These are phyloP conservation scores for Temnothorax curvispinosus DNA, from an alignment of 1,140 invertebrate species.

Conservation along the genomic window DNA sequence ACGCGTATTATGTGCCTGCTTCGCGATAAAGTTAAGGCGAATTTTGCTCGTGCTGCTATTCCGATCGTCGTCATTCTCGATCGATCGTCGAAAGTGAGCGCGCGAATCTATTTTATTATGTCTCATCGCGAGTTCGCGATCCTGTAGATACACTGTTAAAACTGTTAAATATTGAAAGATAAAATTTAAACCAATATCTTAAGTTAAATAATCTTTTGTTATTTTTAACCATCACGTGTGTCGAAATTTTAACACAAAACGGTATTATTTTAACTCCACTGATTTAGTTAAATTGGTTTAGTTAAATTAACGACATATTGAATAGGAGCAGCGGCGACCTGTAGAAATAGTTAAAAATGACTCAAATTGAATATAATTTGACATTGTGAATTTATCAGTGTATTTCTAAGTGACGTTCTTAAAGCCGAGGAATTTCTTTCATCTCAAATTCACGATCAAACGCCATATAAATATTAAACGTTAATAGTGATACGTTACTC, in stretches of 20 bases:
- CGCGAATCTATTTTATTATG: neutral
- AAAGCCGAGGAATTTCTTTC: neutral
- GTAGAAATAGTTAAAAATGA: no score
- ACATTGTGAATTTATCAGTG: no score
- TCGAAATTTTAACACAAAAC: no score
- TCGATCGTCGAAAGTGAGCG: conserved; percentile 6
- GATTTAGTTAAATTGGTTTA: no score
- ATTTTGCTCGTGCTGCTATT: neutral
- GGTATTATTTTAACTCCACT: no score
- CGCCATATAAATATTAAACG: neutral
- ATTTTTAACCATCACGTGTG: no score
- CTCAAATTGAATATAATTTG: no score
- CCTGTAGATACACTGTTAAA: neutral
- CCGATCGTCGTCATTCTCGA: neutral
- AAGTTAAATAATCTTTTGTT: no score
- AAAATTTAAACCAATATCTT: no score
- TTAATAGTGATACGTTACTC: neutral
- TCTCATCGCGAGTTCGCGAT: neutral
- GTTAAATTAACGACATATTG: no score
- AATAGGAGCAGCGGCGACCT: no score
- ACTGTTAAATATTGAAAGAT: no score
- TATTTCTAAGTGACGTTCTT: neutral
- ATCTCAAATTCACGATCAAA: neutral
- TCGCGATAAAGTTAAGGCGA: conserved; percentile 38
- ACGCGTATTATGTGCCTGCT: conserved; percentile 28